Percentiles rank a stretch among this genome's conserved stretches.
These are phyloP conservation scores for Sebastes wilsoni DNA, from an alignment of 2,797 vertebrate genomes.

Conservation along the genomic window DNA sequence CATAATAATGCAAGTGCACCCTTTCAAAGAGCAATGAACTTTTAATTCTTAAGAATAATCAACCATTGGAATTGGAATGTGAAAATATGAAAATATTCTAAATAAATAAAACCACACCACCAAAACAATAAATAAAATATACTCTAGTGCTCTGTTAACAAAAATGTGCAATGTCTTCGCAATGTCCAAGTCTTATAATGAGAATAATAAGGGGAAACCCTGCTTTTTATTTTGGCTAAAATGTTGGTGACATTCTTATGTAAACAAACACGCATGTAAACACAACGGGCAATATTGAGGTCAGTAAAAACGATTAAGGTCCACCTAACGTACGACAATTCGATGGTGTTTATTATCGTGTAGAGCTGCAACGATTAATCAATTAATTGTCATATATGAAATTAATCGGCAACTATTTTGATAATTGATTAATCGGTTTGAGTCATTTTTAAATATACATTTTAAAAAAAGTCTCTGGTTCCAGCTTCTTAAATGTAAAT, in stretches of 20 bases:
- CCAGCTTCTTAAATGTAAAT: no score
- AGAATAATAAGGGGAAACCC: not conserved
- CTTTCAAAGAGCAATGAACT: not conserved
- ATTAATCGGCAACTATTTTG: no score
- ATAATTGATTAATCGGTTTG: no score
- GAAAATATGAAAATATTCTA: not conserved
- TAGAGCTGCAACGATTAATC: no score
- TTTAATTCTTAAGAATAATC: not conserved
- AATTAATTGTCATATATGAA: no score
- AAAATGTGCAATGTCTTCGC: not conserved
- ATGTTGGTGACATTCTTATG: not conserved
- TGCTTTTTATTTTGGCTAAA: not conserved
- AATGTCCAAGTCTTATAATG: not conserved
- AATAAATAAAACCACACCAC: not conserved
- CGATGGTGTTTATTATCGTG: rapidly evolving
- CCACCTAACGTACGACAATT: rapidly evolving
- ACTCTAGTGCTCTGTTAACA: not conserved
- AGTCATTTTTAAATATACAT: no score
- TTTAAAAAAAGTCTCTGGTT: no score
- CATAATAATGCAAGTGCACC: not conserved
- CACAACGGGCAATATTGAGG: not conserved
- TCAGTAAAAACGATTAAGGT: not conserved
- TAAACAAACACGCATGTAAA: not conserved
- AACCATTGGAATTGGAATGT: not conserved
- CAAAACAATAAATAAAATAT: not conserved